Base-by-base conservation (phyloP, 37 sponge, comb jelly and placozoan genomes). In the Ianthella basta region DNA sequence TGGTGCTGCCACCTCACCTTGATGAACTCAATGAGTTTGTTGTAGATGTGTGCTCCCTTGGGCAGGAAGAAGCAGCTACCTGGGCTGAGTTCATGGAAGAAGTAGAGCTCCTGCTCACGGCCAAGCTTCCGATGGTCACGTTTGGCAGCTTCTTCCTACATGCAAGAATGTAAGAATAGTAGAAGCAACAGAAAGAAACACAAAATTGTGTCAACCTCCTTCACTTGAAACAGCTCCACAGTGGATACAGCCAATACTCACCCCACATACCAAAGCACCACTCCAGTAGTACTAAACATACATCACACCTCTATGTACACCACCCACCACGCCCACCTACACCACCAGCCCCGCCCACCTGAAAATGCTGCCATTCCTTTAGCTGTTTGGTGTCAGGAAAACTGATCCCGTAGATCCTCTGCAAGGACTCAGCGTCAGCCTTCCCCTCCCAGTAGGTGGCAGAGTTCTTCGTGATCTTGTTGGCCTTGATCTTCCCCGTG, bases 41-140 rank as follows among this genome's bases (percentile, higher is more conserved):
- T 94, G 89, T 94, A 96, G 54, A 98, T 94, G 86, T 89, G 85
- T 15, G 99, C 92, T 21, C 99, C 99, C 44, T 88, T 88, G 13
- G 99, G 99, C 38, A 98, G 87, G 90, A 96, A 98, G 92, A 98
- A 98, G 68, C 99, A 98, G 83, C 92, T 92, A 27, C 99, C 99
- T 79, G 99, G 97, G 69, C 95, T 95, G 0, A 98, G 87, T 53
- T 98, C 99, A 82, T 96, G 93, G 87, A 98, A 98, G 94, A 98
- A 98, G 64, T 86, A 98, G 63, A 98, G 87, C 79, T 98, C 97
- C 37, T 98, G 97, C 4, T 98, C 97, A 60, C 88, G 37, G 36
- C 99, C 99, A 19, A 98, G 72, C 80, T 98, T 98, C 41, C 97
- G 61, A 87, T 98, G 99, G 79, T 98, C 99, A 36, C 99, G 72